A percentile compares a stretch with the other conserved stretches of the same genome.
These are phyloP conservation scores for Aspidiotus rigidus DNA, from an alignment of 2,888 invertebrate species.

Conservation along the genomic window DNA sequence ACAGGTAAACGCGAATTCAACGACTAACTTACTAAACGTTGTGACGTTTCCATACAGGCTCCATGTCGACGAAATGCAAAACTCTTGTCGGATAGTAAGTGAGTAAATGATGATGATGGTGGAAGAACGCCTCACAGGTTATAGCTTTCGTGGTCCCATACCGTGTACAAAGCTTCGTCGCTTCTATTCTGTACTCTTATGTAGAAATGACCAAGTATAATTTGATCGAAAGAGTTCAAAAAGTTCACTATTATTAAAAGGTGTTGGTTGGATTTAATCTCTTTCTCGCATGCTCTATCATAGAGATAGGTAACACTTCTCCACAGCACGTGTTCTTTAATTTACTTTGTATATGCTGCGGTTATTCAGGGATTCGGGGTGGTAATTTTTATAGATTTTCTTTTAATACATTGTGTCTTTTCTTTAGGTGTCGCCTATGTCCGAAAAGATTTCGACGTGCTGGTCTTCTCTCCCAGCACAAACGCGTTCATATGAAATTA, in stretches of 20 bases:
- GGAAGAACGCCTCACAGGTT: neutral
- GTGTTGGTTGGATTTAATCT: too few species aligned
- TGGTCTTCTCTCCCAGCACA: conserved; percentile 66
- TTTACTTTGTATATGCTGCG: too few species aligned
- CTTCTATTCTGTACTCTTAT: neutral
- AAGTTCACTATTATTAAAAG: too few species aligned
- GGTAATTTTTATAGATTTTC: too few species aligned
- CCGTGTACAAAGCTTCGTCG: neutral
- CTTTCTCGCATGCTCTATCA: too few species aligned
- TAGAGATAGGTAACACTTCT: too few species aligned
- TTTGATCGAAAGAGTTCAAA: too few species aligned
- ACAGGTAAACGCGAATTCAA: conserved; percentile 43
- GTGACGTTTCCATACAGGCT: conserved; percentile 4
- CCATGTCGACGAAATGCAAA: neutral
- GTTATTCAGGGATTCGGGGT: too few species aligned
- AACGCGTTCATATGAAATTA: conserved; percentile 62
- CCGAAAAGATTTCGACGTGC: conserved; percentile 60
- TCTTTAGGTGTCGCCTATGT: conserved; percentile 49
- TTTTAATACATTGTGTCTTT: too few species aligned
- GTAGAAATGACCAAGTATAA: too few species aligned
- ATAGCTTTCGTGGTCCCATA: too few species aligned
- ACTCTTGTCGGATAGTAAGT: neutral
- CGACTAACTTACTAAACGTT: neutral
- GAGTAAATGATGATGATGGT: neutral
- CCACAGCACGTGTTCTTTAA: too few species aligned